Conservation (phyloP, 2,797 vertebrate species). For the Cryptoprocta ferox region DNA sequence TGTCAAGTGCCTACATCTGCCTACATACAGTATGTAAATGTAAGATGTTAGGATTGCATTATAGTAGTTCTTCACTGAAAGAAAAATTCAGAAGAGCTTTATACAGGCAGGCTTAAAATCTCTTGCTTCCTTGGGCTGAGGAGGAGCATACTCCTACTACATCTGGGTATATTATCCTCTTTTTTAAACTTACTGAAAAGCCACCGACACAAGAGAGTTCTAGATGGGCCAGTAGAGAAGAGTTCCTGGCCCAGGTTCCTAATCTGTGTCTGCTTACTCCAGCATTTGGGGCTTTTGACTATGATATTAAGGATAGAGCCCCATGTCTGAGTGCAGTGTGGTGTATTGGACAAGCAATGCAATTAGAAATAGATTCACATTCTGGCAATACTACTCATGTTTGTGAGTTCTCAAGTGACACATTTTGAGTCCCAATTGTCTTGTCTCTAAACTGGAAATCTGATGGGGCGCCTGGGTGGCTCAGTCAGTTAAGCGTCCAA, state of each 20-base stretch:
- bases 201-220: neutral
- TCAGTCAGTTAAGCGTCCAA: too few species aligned
- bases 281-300: neutral
- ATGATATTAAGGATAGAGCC: neutral
- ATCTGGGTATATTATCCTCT: neutral
- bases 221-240: neutral
- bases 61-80: neutral
- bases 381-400: too few species aligned
- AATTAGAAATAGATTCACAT: neutral
- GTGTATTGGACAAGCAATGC: neutral
- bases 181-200: neutral
- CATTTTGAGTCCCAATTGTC: neutral
- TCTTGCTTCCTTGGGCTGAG: neutral
- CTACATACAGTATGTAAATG: neutral
- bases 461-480: neutral
- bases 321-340: neutral
- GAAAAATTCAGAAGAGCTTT: neutral
- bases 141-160: neutral
- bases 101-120: neutral
- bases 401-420: neutral
- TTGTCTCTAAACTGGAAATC: neutral
- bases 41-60: neutral
- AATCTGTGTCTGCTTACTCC: neutral
- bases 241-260: neutral
- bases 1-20: neutral